Base-by-base conservation (phyloP, 2,797 vertebrate species). In the Pangasius macronema region DNA sequence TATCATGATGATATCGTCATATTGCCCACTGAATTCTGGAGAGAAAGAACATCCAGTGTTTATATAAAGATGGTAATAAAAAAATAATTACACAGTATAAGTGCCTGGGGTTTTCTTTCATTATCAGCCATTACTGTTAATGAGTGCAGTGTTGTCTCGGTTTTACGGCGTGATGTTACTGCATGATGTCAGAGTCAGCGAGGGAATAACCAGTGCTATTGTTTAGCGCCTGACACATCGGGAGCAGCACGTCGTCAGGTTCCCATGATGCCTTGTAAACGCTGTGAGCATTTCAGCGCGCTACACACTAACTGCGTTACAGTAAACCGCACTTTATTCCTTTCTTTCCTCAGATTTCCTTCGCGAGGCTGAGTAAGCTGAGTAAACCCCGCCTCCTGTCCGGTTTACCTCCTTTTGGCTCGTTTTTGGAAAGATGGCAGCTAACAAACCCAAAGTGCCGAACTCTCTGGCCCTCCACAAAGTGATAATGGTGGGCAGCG, bases 401-500 rank as follows among this genome's bases (percentile, higher is more conserved):
- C 2, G 42, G 42, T 24, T 67, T 46, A 67, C 63, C 27, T 24
- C 65, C 16, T 59, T 59, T 22, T 85, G 18, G 24, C 22, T 55
- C 6, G 13, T n/a, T 84, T 33, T 83, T 9, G 24, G 6, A 4
- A 88, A 83, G 39, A 97, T 97, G 97, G 95, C 97, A 39, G 91
- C 96, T 85, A 97, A 96, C 93, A 97, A 97, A 92, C 95, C 96
- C 84, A 97, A 97, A 93, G 95, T 95, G 87, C 96, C 96, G 92
- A 97, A 97, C 91, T 97, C 97, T 0, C 89, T 97, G 95, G 96
- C 96, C 90, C 92, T 97, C 82, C 97, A 97, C 94, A 97, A 97
- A 94, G 97, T 97, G 91, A 97, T 97, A 93, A 97, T 97, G 97
- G 97, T 97, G 86, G 97, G 97, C 90, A 97, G 97, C 0, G 97